phyloP scores from a whole-genome alignment of 2,113 vertebrate genomes.

The Cynopterus brachyotis region DNA sequence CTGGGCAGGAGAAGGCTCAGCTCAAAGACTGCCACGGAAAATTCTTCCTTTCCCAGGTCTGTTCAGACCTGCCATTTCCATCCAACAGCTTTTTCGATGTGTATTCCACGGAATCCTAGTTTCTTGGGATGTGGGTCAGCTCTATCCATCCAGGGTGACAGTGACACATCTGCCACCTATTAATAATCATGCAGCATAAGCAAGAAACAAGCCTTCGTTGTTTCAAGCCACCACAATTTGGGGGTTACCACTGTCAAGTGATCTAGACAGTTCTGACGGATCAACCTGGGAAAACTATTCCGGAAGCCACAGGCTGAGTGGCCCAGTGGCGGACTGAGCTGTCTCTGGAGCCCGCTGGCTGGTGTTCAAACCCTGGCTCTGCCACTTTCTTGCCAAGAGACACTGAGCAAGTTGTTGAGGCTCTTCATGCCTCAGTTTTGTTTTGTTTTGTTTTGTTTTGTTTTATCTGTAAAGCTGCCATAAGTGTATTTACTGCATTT shows the following conservation, averaged over 20 bases:
- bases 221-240: not conserved
- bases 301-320: fast-evolving
- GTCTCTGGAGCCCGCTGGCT: fast-evolving
- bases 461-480: not conserved
- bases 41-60: not conserved
- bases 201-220: not conserved
- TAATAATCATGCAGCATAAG: not conserved
- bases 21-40: not conserved
- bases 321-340: fast-evolving
- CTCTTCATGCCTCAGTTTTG: not conserved
- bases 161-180: not conserved
- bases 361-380: not conserved
- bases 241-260: not conserved
- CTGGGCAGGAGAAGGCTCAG: not conserved
- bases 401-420: fast-evolving
- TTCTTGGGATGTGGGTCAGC: not conserved
- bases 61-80: too few relatives aligned
- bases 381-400: not conserved
- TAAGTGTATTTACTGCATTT: not conserved
- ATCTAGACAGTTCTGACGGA: not conserved
- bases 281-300: not conserved
- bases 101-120: not conserved
- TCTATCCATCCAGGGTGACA: not conserved
- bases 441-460: too few relatives aligned
- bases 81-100: not conserved